Base-by-base conservation (phyloP, 2,888 invertebrate genomes). In the Calameuta pallipes region DNA sequence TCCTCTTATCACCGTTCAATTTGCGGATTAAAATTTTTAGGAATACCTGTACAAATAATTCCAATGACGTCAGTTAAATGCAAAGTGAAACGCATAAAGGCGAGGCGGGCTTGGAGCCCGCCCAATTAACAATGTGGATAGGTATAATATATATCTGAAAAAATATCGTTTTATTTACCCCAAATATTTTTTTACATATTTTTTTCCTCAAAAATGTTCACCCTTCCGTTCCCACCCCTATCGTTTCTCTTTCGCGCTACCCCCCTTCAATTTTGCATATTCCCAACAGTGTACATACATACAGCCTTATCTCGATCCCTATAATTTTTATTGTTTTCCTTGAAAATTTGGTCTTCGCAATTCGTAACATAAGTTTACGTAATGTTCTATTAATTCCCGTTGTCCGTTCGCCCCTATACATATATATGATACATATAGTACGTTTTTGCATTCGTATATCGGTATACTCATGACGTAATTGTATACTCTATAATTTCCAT, bases 341-440 rank as follows among this genome's bases (percentile, higher is more conserved):
- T 30, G 35, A 73, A 79, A 79, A 80, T 82, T 82, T 83, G 83
- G 81, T 82, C 80, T 83, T 80, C 73, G 75, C 78, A 80, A 80
- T 82, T 82, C 82, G 80, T 83, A 82, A 79, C 81, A 81, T 78
- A 82, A 75, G 83, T 79, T 82, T 56, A 69, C 78, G 30, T 69
- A 33, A 33, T 37, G 36, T 36, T 76, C 69, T 36, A 69, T 69
- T 79, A 36, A 69, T 31, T 56, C 13, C 69, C 12, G 23, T 6
- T 23, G 56, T 56, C 34, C 23, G 71, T 31, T 71, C 23, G 31
- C 71, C 13, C 31, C 33, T 71, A 12, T 11, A 71, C 71, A 31
- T 71, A 71, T 71, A 33, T 71, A 34, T 1, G 33, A 33, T 71
- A 71, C 34, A 71, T 71, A 71, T 11, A 56, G 9, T 41, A 41